A percentile compares a stretch with the other conserved stretches of the same genome.
Evolutionary conservation across 2,888 invertebrate species (phyloP).

Genomic region (Tolmerus cingulatus): DNA sequence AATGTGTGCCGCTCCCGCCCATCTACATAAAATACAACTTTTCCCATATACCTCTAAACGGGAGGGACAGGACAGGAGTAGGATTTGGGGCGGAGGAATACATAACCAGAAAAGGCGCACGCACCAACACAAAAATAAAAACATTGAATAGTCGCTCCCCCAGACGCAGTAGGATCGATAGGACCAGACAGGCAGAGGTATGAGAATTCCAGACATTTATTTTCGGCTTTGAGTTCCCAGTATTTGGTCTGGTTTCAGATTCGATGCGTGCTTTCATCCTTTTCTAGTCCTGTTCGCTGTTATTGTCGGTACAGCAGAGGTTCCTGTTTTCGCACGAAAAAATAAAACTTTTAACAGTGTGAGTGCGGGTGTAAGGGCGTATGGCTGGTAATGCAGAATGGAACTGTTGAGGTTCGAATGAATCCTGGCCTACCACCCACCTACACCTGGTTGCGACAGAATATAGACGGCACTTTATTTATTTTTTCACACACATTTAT

Average conservation of each 20-base stretch:
- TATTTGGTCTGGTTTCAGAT: constrained; percentile 26
- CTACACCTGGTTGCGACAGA: not conserved
- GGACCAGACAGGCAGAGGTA: constrained; percentile 33
- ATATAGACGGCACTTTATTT: not conserved
- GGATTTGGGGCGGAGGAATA: not conserved
- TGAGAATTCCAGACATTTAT: constrained; percentile 41
- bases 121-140: constrained; percentile 27
- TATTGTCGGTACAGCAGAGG: not conserved
- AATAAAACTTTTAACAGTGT: not conserved
- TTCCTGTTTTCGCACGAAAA: not conserved
- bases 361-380: not conserved
- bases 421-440: not conserved
- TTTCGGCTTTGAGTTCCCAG: constrained; percentile 29
- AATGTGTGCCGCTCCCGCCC: not conserved
- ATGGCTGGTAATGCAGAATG: not conserved
- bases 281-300: not conserved
- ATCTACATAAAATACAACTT: not conserved
- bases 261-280: constrained; percentile 20
- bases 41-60: not conserved
- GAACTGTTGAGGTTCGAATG: not conserved
- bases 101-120: constrained; percentile 9
- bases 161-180: constrained; percentile 44
- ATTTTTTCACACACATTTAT: not conserved
- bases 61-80: not conserved
- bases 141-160: constrained; percentile 2